A percentile compares a stretch with the other conserved stretches of the same genome.
Conservation (phyloP, 2,888 invertebrate genomes). For the Cylindroiulus punctatus region DNA sequence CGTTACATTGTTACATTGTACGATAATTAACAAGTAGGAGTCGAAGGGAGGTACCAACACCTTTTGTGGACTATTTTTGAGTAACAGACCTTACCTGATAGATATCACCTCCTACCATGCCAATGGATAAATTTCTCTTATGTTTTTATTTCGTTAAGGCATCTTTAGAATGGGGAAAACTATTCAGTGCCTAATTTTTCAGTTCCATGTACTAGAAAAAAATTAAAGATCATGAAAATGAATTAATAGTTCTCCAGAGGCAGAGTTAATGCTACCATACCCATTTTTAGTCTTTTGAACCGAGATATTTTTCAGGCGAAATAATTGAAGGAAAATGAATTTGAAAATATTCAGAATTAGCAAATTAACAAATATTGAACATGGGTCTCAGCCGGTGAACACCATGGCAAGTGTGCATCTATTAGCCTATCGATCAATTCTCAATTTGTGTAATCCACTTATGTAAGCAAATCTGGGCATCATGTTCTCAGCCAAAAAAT, state of each 20-base stretch:
- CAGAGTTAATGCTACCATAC: too few relatives aligned
- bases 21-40: conserved; percentile 24
- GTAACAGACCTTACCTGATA: background rate
- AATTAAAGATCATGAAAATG: background rate
- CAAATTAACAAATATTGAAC: background rate
- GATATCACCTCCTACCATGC: background rate
- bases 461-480: conserved; percentile 15
- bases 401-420: background rate
- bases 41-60: conserved; percentile 31
- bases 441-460: conserved; percentile 6
- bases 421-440: background rate
- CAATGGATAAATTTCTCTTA: background rate
- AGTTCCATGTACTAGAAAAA: background rate
- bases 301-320: too few relatives aligned
- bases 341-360: background rate
- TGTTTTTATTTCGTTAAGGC: too few relatives aligned
- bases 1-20: conserved; percentile 27
- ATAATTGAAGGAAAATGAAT: too few relatives aligned
- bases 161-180: too few relatives aligned
- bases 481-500: background rate
- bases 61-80: background rate
- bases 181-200: too few relatives aligned
- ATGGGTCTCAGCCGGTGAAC: background rate
- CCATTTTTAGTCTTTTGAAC: too few relatives aligned
- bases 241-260: background rate